Evolutionary conservation across 1,140 invertebrate species (phyloP).

Genomic region (Mactra quadrangularis): DNA sequence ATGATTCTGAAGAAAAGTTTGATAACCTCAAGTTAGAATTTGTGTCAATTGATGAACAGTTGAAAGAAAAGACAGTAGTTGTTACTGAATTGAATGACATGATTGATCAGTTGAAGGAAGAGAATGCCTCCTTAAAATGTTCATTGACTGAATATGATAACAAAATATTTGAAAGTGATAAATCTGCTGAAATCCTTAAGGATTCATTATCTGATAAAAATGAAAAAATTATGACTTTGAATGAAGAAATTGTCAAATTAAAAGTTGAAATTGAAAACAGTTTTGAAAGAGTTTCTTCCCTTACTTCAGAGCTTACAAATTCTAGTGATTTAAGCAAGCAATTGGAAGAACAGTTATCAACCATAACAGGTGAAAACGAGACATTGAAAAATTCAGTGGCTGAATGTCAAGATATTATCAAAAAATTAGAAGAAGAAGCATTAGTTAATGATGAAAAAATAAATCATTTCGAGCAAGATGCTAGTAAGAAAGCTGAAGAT

Average conservation of each 20-base stretch:
- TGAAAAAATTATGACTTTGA: neutral
- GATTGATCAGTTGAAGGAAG: slow-evolving; percentile 7
- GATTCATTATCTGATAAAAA: slow-evolving; percentile 12
- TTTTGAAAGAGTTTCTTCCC: neutral
- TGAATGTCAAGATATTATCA: slow-evolving; percentile 12
- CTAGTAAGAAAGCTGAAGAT: slow-evolving; percentile 25
- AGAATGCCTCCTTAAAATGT: slow-evolving; percentile 2
- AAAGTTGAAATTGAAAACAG: slow-evolving; percentile 2
- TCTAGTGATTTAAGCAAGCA: neutral
- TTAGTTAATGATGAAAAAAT: slow-evolving; percentile 8
- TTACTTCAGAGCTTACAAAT: slow-evolving; percentile 6
- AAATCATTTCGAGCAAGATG: neutral
- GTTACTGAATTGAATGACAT: slow-evolving; percentile 6
- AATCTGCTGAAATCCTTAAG: neutral
- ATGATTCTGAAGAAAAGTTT: slow-evolving; percentile 13
- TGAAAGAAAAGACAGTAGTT: slow-evolving; percentile 7
- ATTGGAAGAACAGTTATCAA: slow-evolving; percentile 15
- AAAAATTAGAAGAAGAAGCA: slow-evolving; percentile 2
- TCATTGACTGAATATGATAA: neutral
- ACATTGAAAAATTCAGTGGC: slow-evolving; percentile 5
- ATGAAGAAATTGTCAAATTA: neutral
- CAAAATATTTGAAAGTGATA: slow-evolving; percentile 13
- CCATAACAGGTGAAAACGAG: neutral
- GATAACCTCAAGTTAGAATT: slow-evolving; percentile 11
- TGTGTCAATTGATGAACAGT: slow-evolving; percentile 1